Evolutionary conservation across 2,113 vertebrate species (phyloP).

Genomic region (Trematocara zebra): DNA sequence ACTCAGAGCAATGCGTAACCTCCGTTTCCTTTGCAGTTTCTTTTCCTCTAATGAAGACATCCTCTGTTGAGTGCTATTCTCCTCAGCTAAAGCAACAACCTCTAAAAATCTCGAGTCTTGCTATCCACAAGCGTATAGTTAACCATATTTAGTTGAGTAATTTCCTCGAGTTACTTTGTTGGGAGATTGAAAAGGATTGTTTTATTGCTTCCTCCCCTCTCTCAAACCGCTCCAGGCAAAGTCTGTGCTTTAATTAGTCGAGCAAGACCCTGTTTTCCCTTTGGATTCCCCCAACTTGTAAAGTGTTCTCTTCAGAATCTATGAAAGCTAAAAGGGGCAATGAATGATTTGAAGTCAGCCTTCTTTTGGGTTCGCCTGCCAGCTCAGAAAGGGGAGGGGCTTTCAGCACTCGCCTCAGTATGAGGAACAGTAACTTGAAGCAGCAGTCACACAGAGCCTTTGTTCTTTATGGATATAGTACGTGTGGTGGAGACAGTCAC

Average conservation of each 20-base stretch:
- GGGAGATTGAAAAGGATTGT: slow-evolving; percentile 46
- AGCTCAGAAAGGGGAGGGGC: slow-evolving; percentile 14
- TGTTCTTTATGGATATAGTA: slow-evolving; percentile 69
- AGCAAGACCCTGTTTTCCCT: slow-evolving; percentile 51
- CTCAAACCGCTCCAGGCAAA: slow-evolving; percentile 32
- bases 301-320: slow-evolving; percentile 48
- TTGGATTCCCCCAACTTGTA: slow-evolving; percentile 55
- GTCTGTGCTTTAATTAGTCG: slow-evolving; percentile 61
- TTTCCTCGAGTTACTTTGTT: slow-evolving; percentile 53
- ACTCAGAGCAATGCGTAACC: neutral
- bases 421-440: slow-evolving; percentile 65
- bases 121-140: slow-evolving; percentile 17
- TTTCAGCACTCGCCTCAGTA: slow-evolving; percentile 42
- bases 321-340: slow-evolving; percentile 62
- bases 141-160: slow-evolving; percentile 38
- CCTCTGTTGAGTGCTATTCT: neutral
- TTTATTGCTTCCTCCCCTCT: slow-evolving; percentile 46
- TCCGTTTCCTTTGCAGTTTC: neutral
- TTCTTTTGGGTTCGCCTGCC: slow-evolving; percentile 39
- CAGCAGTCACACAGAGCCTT: slow-evolving; percentile 67
- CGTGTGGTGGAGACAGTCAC: slow-evolving; percentile 41
- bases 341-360: slow-evolving; percentile 66
- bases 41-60: neutral
- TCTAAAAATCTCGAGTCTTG: neutral
- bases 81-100: neutral